phyloP scores from a whole-genome alignment of 1,140 invertebrate species.

The Orchestia grillus region DNA sequence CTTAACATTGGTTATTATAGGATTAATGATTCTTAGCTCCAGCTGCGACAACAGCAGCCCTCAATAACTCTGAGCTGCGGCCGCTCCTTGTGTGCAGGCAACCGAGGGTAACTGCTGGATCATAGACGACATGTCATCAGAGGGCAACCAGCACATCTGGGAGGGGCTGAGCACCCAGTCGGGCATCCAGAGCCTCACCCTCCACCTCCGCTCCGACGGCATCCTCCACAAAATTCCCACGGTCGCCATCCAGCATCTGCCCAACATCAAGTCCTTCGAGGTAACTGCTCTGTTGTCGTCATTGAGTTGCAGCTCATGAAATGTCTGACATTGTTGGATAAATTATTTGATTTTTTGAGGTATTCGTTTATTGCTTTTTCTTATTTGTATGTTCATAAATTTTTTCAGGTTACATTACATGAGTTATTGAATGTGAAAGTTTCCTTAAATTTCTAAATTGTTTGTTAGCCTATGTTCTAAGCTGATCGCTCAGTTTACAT shows the following conservation, averaged over 20 bases:
- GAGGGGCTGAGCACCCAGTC: constrained; percentile 78
- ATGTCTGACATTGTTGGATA: not conserved
- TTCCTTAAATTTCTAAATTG: too few species aligned
- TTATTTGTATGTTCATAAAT: too few species aligned
- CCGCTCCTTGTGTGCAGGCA: constrained; percentile 37
- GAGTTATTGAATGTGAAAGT: too few species aligned
- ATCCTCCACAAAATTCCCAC: constrained; percentile 79
- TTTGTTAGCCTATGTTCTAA: too few species aligned
- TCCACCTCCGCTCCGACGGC: constrained; percentile 78
- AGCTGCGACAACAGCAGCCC: too few species aligned
- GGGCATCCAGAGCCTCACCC: constrained; percentile 78
- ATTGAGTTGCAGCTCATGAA: not conserved
- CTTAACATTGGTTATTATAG: too few species aligned
- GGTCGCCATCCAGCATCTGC: constrained; percentile 77
- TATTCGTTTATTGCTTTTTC: too few species aligned
- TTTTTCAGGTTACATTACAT: too few species aligned
- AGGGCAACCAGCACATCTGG: constrained; percentile 76
- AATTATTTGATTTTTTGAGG: not conserved
- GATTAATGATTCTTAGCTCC: too few species aligned
- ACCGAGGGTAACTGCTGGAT: constrained; percentile 76
- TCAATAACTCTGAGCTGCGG: not conserved
- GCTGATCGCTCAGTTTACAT: too few species aligned
- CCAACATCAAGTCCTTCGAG: constrained; percentile 74
- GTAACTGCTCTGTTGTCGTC: constrained; percentile 67
- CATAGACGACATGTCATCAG: constrained; percentile 78